Conservation (phyloP, 2,797 vertebrate species). For the Knipowitschia caucasica region DNA sequence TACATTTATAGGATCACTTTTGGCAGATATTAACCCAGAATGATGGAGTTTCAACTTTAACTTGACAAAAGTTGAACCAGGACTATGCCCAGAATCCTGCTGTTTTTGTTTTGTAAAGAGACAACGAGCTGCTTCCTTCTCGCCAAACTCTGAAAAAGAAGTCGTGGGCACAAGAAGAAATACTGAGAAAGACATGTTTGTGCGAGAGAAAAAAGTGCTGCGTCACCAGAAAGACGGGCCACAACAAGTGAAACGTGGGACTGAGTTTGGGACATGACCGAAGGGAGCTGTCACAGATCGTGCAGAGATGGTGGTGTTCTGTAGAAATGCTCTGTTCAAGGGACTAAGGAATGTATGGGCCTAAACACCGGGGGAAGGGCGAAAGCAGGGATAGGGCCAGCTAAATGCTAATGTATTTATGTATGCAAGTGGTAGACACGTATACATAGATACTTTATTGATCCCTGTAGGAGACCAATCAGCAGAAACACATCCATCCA, state of each 20-base stretch:
- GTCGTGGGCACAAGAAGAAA: background rate
- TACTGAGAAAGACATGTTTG: background rate
- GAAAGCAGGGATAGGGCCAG: background rate
- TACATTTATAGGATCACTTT: too few species aligned
- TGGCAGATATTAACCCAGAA: too few species aligned
- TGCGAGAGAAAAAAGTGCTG: background rate
- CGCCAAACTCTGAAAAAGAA: slow-evolving; percentile 2
- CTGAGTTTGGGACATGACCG: background rate
- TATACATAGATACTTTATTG: too few species aligned
- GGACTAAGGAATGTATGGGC: background rate
- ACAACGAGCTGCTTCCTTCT: background rate
- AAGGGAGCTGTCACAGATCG: background rate
- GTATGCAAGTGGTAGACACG: too few species aligned
- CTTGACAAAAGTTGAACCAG: background rate
- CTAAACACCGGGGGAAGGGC: background rate
- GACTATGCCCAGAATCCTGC: background rate
- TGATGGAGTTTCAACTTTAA: too few species aligned
- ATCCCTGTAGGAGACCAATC: too few species aligned
- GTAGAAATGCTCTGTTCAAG: too few species aligned
- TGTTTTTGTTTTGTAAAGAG: background rate
- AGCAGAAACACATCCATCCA: too few species aligned
- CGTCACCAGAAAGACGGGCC: background rate
- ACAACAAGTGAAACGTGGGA: background rate
- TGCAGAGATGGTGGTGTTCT: background rate
- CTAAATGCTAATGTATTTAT: too few species aligned